A percentile compares a stretch with the other conserved stretches of the same genome.
These are phyloP conservation scores for Limanda limanda DNA, from an alignment of 2,113 vertebrate genomes.

Conservation along the genomic window DNA sequence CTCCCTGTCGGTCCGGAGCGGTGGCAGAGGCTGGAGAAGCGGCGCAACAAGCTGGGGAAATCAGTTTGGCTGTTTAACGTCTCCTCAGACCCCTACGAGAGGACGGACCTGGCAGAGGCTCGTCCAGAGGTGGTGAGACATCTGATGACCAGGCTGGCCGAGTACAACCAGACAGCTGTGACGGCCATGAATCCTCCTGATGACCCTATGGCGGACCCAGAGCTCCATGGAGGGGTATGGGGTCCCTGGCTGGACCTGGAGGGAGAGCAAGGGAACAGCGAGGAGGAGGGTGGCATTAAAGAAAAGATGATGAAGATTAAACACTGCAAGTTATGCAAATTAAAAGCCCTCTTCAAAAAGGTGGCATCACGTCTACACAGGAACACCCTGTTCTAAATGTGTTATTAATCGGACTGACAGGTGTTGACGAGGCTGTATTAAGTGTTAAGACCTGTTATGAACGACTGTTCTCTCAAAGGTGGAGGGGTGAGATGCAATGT, in stretches of 20 bases:
- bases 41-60: conserved; percentile 84
- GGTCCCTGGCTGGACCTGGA: conserved; percentile 90
- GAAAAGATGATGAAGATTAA: conserved; percentile 57
- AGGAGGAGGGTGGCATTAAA: conserved; percentile 70
- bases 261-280: background rate
- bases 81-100: conserved; percentile 90
- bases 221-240: conserved; percentile 92
- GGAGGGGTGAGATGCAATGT: background rate
- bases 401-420: too few species aligned
- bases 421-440: too few species aligned
- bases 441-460: background rate
- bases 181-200: conserved; percentile 89
- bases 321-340: conserved; percentile 76
- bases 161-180: conserved; percentile 90
- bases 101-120: conserved; percentile 85
- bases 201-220: conserved; percentile 91
- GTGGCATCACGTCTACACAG: conserved; percentile 76
- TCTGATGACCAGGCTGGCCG: conserved; percentile 85
- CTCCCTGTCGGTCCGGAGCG: conserved; percentile 81
- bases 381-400: conserved; percentile 61
- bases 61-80: conserved; percentile 95
- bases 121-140: conserved; percentile 89
- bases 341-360: conserved; percentile 79
- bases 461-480: too few species aligned
- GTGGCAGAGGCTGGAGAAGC: conserved; percentile 88